Percentiles rank a stretch among this genome's conserved stretches.
These are phyloP conservation scores for Pseudomyrmex pallidus DNA, from an alignment of 1,140 invertebrate genomes.

Conservation along the genomic window DNA sequence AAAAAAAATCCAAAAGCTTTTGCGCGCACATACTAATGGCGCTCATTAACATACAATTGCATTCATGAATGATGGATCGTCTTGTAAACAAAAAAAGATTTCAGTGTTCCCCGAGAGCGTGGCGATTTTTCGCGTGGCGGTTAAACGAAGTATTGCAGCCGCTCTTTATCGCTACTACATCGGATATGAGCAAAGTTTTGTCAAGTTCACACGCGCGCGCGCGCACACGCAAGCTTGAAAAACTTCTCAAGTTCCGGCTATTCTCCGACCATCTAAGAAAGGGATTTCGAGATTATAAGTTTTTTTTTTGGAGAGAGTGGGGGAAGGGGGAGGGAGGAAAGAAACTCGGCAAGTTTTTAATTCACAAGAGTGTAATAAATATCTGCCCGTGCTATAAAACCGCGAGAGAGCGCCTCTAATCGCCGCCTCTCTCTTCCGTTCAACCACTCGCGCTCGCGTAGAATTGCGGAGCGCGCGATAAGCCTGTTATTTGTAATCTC, in stretches of 20 bases:
- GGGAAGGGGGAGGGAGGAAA: too few relatives aligned
- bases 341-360: conserved; percentile 49
- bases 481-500: conserved; percentile 22
- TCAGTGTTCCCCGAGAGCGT: conserved; percentile 11
- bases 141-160: conserved; percentile 33
- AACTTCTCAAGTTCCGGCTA: conserved; percentile 62
- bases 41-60: conserved; percentile 11
- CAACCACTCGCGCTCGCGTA: neutral
- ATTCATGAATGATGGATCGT: conserved; percentile 8
- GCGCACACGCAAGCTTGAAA: neutral
- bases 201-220: neutral
- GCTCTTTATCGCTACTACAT: conserved; percentile 49
- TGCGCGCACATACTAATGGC: neutral
- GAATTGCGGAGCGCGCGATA: neutral
- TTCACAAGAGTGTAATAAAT: conserved; percentile 62
- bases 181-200: conserved; percentile 68
- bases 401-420: conserved; percentile 38
- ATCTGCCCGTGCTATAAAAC: conserved; percentile 49
- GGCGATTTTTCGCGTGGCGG: conserved; percentile 45
- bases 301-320: neutral
- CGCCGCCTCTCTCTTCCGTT: neutral
- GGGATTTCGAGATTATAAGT: conserved; percentile 66
- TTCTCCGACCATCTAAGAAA: conserved; percentile 36
- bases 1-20: conserved; percentile 7
- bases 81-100: conserved; percentile 19